phyloP scores from a whole-genome alignment of 2,113 vertebrate genomes.

The Fulmarus glacialis region DNA sequence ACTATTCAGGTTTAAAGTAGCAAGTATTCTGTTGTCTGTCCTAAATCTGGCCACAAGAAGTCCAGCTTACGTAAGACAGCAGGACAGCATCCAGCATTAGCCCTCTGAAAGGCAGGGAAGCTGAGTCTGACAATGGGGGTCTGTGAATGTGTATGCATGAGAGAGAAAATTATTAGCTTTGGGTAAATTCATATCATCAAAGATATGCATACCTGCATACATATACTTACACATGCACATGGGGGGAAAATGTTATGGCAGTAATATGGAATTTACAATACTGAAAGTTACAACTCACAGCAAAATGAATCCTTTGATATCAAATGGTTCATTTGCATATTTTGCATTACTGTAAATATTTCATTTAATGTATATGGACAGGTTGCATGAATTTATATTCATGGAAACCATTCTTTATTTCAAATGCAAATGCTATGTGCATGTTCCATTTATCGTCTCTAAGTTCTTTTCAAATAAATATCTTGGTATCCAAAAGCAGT shows the following conservation, averaged over 20 bases:
- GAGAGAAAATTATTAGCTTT: background rate
- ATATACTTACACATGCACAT: rapidly evolving
- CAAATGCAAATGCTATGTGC: background rate
- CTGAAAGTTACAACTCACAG: background rate
- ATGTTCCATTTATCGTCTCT: rapidly evolving
- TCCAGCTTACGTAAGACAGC: background rate
- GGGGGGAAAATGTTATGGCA: background rate
- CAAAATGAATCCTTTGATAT: background rate
- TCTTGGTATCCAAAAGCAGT: background rate
- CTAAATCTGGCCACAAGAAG: background rate
- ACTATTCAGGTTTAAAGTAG: background rate
- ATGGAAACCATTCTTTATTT: background rate
- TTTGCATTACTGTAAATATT: background rate
- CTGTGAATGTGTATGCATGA: rapidly evolving
- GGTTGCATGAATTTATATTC: background rate
- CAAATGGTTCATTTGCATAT: background rate
- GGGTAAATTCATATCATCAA: background rate
- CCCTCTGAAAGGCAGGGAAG: background rate
- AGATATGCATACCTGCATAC: background rate
- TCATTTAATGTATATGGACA: background rate
- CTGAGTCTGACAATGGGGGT: background rate
- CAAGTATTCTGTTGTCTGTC: background rate
- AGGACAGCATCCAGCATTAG: background rate
- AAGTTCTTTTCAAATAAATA: background rate
- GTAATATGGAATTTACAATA: background rate